Conservation (phyloP, 2,797 vertebrate species). For the Halcyon badia region DNA sequence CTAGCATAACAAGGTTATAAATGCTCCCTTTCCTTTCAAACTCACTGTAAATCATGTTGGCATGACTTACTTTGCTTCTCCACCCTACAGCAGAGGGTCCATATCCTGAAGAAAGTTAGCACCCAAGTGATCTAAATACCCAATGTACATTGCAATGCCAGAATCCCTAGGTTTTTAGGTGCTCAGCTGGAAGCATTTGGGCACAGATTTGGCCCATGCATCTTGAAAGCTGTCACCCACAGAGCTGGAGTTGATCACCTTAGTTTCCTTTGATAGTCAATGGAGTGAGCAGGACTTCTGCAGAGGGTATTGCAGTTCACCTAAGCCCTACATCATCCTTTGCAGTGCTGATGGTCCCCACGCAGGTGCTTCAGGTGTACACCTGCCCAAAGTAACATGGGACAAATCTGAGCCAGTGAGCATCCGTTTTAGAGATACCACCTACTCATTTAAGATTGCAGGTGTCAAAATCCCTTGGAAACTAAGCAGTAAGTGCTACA, state of each 20-base stretch:
- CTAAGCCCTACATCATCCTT: not conserved
- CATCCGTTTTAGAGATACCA: not conserved
- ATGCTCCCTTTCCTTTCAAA: not conserved
- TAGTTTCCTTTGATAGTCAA: not conserved
- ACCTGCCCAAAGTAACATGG: not conserved
- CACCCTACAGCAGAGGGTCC: not conserved
- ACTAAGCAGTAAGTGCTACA: not conserved
- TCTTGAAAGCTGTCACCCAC: not conserved
- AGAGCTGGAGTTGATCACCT: not conserved
- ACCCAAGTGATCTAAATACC: not conserved
- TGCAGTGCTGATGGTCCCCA: not conserved
- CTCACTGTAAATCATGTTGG: not conserved
- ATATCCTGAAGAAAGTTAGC: not conserved
- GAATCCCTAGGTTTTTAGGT: not conserved
- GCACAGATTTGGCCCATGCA: not conserved
- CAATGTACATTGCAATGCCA: not conserved
- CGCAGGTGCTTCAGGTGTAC: not conserved
- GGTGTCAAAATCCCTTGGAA: slow-evolving; percentile 11
- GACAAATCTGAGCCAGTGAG: not conserved
- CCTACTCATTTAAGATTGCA: not conserved
- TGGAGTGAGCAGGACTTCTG: not conserved
- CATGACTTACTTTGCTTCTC: not conserved
- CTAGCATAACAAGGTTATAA: not conserved
- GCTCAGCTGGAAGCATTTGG: not conserved
- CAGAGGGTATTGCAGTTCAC: not conserved